Evolutionary conservation across 2,888 invertebrate species (phyloP).

Genomic region (Limnephilus rhombicus): DNA sequence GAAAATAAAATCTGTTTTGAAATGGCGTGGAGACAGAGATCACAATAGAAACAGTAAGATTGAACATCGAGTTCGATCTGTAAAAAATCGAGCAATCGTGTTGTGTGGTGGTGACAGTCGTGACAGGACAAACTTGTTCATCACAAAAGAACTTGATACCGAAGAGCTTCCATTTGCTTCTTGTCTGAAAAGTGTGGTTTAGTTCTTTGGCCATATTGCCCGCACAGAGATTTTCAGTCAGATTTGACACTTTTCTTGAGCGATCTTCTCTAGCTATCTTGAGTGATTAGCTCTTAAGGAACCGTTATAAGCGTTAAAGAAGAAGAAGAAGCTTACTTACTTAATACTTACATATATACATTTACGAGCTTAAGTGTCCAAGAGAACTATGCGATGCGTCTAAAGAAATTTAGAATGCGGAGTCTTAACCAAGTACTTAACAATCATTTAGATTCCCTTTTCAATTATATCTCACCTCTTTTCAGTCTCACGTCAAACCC

Average conservation of each 20-base stretch:
- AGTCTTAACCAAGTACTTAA: too few relatives aligned
- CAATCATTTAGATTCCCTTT: too few relatives aligned
- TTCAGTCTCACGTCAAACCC: neutral
- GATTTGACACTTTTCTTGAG: neutral
- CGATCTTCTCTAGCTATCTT: neutral
- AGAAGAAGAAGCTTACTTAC: too few relatives aligned
- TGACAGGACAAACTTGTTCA: neutral
- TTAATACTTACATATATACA: too few relatives aligned
- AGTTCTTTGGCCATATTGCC: neutral
- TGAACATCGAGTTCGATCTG: neutral
- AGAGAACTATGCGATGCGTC: too few relatives aligned
- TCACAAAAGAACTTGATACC: neutral
- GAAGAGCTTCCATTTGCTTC: neutral
- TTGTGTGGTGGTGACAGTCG: neutral
- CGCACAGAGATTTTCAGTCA: neutral
- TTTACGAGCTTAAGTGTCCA: too few relatives aligned
- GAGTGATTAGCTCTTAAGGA: too few relatives aligned
- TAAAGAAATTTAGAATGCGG: too few relatives aligned
- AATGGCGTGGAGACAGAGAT: neutral
- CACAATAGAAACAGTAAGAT: neutral
- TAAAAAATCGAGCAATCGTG: neutral
- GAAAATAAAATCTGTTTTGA: neutral
- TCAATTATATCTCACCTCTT: neutral
- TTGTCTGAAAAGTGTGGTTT: neutral
- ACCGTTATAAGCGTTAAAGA: too few relatives aligned